These are phyloP conservation scores for Choristoneura fumiferana DNA, from an alignment of 1,140 invertebrate genomes.

Conservation along the genomic window DNA sequence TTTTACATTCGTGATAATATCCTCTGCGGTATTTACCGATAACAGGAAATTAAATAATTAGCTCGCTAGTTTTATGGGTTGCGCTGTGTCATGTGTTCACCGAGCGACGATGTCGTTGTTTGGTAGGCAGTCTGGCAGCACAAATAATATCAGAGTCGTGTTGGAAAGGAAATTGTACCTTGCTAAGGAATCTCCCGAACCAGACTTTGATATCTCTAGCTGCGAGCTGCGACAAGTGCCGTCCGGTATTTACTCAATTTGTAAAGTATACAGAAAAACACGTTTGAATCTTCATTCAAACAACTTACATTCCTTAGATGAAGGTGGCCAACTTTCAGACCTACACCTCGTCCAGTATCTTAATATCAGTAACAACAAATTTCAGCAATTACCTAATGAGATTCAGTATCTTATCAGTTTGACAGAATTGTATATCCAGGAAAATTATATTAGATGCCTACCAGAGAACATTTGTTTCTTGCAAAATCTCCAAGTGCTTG, in stretches of 20 bases:
- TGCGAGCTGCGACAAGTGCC: constrained; percentile 85
- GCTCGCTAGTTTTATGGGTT: constrained; percentile 65
- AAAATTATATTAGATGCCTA: constrained; percentile 82
- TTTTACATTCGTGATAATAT: too few species aligned
- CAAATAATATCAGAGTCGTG: constrained; percentile 80
- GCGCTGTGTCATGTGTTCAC: constrained; percentile 62
- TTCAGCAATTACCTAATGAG: constrained; percentile 81
- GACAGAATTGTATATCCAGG: constrained; percentile 83
- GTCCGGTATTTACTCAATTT: constrained; percentile 86
- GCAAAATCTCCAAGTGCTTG: constrained; percentile 81
- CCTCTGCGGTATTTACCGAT: neutral
- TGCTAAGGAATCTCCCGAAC: constrained; percentile 87
- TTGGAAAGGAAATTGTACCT: constrained; percentile 86
- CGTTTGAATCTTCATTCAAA: constrained; percentile 83
- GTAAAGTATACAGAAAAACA: constrained; percentile 88
- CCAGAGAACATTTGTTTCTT: constrained; percentile 84
- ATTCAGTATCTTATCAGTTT: constrained; percentile 82
- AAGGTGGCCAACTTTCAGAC: constrained; percentile 85
- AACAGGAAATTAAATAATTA: constrained; percentile 4
- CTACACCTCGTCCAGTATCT: constrained; percentile 83
- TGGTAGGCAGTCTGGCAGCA: constrained; percentile 44
- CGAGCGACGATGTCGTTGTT: constrained; percentile 67
- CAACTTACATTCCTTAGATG: constrained; percentile 82
- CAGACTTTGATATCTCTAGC: constrained; percentile 86
- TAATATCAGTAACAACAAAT: constrained; percentile 85